Percentiles rank a stretch among this genome's conserved stretches.
Conservation (phyloP, 1,140 invertebrate species). For the Drosophila mojavensis region DNA sequence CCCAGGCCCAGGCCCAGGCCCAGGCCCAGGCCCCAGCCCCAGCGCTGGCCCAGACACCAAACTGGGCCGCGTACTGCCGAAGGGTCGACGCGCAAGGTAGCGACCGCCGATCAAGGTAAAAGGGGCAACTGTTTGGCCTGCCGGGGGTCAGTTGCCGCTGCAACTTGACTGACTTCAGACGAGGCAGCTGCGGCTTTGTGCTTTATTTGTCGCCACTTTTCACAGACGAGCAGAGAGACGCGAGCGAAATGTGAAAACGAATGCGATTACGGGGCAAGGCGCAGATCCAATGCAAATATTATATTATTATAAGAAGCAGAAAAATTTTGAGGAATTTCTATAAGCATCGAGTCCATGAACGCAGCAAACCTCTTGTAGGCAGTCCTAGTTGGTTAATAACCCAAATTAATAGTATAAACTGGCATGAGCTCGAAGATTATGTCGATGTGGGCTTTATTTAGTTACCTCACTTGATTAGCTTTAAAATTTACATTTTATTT, state of each 20-base stretch:
- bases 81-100: neutral
- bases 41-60: constrained; percentile 1
- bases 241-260: constrained; percentile 4
- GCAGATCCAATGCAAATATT: too few relatives aligned
- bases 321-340: too few relatives aligned
- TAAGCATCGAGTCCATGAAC: too few relatives aligned
- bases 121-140: neutral
- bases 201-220: constrained; percentile 39
- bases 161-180: constrained; percentile 29
- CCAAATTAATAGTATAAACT: too few relatives aligned
- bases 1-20: neutral
- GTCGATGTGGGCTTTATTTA: too few relatives aligned
- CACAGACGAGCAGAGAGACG: constrained; percentile 25
- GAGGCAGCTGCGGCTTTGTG: constrained; percentile 32
- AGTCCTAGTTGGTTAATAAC: too few relatives aligned
- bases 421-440: too few relatives aligned
- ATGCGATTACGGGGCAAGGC: neutral
- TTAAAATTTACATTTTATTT: too few relatives aligned
- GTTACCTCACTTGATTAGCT: too few relatives aligned
- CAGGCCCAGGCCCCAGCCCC: neutral
- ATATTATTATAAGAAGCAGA: too few relatives aligned
- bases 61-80: constrained; percentile 7
- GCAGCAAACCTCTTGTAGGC: too few relatives aligned
- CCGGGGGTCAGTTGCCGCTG: constrained; percentile 8
- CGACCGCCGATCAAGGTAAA: neutral